Evolutionary conservation across 2,797 vertebrate species (phyloP), one percentile per base, ranked within the genome.

Genomic region (Acanthornis magna): DNA sequence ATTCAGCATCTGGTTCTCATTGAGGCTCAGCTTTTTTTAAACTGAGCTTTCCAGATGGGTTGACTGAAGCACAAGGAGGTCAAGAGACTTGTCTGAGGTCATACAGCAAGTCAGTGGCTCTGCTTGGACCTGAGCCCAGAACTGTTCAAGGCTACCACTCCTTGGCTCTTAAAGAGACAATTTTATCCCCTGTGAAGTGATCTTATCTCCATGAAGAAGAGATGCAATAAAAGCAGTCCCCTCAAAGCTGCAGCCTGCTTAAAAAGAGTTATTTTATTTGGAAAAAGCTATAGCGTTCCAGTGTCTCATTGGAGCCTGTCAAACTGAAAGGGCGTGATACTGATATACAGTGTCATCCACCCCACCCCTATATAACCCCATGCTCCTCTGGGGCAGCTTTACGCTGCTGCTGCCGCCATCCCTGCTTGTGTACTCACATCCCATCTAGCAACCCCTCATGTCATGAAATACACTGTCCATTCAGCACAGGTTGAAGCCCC

Each of bases 1-100:
- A 97, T 96, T 97, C 94, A 94, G 94, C 96, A 97, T 97, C 96
- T 97, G 96, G 88, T 96, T 97, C 96, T 95, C 93, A 95, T 96
- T 96, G 93, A 96, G 91, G 83, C 80, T 95, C 84, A 87, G 96
- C 85, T 95, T 96, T 96, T 96, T 96, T 97, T 95, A 95, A 96
- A 94, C 91, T 1, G 3, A 91, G 93, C 90, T 95, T 96, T 95
- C 94, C 96, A 97, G 95, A 95, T 96, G 94, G 94, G 93, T 95
- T 96, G 95, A 97, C 84, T 97, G 93, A 95, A 96, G 88, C 95
- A 96, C 83, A 96, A 95, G 74, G 83, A 96, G 96, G 95, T 97
- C 96, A 97, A 97, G 96, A 95, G 93, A 97, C 96, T 96, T 94
- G 95, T 97, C 96, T 96, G 96, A 96, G 96, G 96, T 96, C 96